These are phyloP conservation scores for Sweltsa coloradensis DNA, from an alignment of 1,140 invertebrate species.

Conservation along the genomic window DNA sequence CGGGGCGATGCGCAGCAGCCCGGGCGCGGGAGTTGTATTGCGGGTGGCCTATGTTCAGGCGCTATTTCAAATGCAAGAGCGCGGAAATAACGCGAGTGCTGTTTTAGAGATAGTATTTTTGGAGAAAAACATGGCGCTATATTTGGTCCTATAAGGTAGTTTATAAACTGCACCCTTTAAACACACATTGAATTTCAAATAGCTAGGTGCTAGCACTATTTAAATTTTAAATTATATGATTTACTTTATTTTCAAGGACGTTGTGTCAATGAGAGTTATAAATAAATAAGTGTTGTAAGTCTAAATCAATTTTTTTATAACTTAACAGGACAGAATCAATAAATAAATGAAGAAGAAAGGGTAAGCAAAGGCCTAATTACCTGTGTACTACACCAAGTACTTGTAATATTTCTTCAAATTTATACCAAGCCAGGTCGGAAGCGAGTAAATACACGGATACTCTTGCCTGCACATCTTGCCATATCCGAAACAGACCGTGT, in stretches of 20 bases:
- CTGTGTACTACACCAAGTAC: constrained; percentile 78
- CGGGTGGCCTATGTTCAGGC: too few relatives aligned
- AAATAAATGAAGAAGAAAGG: background rate
- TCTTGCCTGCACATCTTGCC: constrained; percentile 91
- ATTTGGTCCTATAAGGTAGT: too few relatives aligned
- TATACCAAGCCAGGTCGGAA: constrained; percentile 67
- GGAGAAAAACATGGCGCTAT: too few relatives aligned
- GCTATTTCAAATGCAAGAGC: too few relatives aligned
- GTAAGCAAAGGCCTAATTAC: constrained; percentile 24
- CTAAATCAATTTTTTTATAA: background rate
- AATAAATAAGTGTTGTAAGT: background rate
- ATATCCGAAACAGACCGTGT: constrained; percentile 71
- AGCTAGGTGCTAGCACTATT: too few relatives aligned
- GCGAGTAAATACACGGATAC: constrained; percentile 65
- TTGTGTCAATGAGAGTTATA: background rate
- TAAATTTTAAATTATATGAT: too few relatives aligned
- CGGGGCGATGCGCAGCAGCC: too few relatives aligned
- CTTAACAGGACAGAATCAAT: background rate
- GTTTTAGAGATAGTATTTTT: too few relatives aligned
- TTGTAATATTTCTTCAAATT: constrained; percentile 91
- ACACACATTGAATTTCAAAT: too few relatives aligned
- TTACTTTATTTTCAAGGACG: background rate
- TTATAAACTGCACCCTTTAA: too few relatives aligned
- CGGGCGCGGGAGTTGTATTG: too few relatives aligned
- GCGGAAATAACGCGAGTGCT: too few relatives aligned